Base-by-base conservation (phyloP, 2,113 vertebrate genomes). In the Sylvietta virens region DNA sequence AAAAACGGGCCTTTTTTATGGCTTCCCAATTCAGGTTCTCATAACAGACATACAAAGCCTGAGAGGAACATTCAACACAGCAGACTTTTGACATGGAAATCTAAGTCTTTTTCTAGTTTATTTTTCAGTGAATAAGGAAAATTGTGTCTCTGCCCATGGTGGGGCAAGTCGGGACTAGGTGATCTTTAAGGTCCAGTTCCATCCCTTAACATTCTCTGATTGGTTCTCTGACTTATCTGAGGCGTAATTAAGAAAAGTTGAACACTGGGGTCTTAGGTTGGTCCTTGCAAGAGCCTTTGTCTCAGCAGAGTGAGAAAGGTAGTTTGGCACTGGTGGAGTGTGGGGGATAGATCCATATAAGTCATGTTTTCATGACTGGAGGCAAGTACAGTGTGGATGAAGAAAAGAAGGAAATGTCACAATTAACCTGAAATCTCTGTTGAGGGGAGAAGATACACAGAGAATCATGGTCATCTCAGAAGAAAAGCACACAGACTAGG, bases 341-440 rank as follows among this genome's bases (percentile, higher is more conserved):
- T 19, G 26, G 7, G 6, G 37, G 45, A 87, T 18, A 69, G 20
- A 24, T 74, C 27, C 28, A 44, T 7, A 0, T 23, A 53, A 88
- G 30, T 72, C 48, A 47, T 3, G 8, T 56, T 86, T 56, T 30
- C 8, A 1, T 33, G 27, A 42, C 50, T 54, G 35, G 13, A 51
- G 47, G 8, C 13, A 58, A 0, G 0, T 10, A 51, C 13, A 31
- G 3, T 9, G 23, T 31, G n/a, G 23, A n/a, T 5, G 3, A 79
- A 3, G 54, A n/a, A 83, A 88, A 44, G 22, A 76, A 91, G 19
- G 33, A 84, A 93, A 73, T 40, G 11, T 3, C 42, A 51, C 7
- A 58, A 61, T 57, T 44, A 53, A 31, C 15, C 16, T 66, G 13
- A 79, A 48, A 62, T 74, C 6, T 69, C 54, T 74, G 57, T 65